A percentile compares a stretch with the other conserved stretches of the same genome.
These are phyloP conservation scores for Drosophila peninsularis DNA, from an alignment of 2,888 invertebrate genomes.

Conservation along the genomic window DNA sequence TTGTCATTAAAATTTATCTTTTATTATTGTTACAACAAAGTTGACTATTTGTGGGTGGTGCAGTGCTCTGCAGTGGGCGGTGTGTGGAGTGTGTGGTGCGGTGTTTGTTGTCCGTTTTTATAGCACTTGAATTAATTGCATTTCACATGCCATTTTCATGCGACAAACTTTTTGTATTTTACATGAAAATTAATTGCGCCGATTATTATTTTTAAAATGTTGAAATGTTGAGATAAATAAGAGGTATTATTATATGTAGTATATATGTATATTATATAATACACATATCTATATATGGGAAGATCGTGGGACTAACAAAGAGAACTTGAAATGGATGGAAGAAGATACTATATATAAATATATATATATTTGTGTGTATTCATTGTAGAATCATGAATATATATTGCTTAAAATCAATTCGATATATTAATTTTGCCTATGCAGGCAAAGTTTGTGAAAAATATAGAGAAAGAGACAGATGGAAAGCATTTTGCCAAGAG, in stretches of 20 bases:
- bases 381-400: too few species aligned
- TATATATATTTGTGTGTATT: too few species aligned
- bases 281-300: not conserved
- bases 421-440: too few species aligned
- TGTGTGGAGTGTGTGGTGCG: constrained; percentile 11
- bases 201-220: constrained; percentile 51
- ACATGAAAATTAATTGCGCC: constrained; percentile 66
- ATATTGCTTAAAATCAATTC: too few species aligned
- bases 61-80: not conserved
- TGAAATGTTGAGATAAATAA: constrained; percentile 13
- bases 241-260: not conserved
- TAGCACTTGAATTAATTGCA: constrained; percentile 74
- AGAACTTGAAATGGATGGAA: too few species aligned
- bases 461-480: not conserved
- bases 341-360: too few species aligned
- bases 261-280: not conserved
- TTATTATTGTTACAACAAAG: constrained; percentile 54
- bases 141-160: constrained; percentile 70
- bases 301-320: not conserved
- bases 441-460: too few species aligned
- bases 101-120: constrained; percentile 27
- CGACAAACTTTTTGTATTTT: constrained; percentile 54
- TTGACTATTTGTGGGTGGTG: constrained; percentile 9
- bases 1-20: constrained; percentile 71
- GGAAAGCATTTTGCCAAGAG: too few species aligned